Base-by-base conservation (phyloP, 1,140 invertebrate species). In the Temnothorax longispinosus region DNA sequence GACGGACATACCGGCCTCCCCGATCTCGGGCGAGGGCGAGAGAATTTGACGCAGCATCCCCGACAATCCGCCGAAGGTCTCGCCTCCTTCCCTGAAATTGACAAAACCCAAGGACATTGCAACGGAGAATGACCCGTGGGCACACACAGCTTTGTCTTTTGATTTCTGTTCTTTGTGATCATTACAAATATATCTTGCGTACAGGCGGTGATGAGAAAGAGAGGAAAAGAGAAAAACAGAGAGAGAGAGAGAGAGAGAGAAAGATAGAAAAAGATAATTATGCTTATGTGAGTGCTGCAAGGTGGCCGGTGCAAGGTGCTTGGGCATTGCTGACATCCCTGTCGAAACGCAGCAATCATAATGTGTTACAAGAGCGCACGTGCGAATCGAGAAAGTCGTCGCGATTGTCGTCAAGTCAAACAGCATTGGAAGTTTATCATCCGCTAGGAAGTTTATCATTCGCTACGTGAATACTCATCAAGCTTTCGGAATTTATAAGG, bases 1-100 rank as follows among this genome's bases (percentile, higher is more conserved):
- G 89, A 92, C 89, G 10, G 92, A 74, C 71, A 93, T 86, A 32
- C 87, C 75, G 32, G 84, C 80, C 18, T 94, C 95, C 65, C 90
- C 94, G 58, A 85, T 91, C 90, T 95, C 94, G 64, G 95, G 94
- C 75, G 94, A 94, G 15, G 95, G 95, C 62, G 95, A 95, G 18
- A 95, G 92, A 77, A 95, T 95, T 77, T 95, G 95, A 78, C 95
- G 94, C 85, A 95, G 92, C 95, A 95, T 95, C 82, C 95, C 95
- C 41, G 95, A 95, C 62, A 95, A 93, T 85, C 94, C 94, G 74
- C 95, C 95, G 81, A 95, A 95, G 10, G 93, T 94, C 76, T 95
- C 95, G 81, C 91, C 92, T 87, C 71, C 88, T 76, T 95, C 94
- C 92, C 95, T 95, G 95, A 92, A 95, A 95, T 93, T 89, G 93